These are phyloP conservation scores for Bradysia coprophila DNA, from an alignment of 1,140 invertebrate species.

Conservation along the genomic window DNA sequence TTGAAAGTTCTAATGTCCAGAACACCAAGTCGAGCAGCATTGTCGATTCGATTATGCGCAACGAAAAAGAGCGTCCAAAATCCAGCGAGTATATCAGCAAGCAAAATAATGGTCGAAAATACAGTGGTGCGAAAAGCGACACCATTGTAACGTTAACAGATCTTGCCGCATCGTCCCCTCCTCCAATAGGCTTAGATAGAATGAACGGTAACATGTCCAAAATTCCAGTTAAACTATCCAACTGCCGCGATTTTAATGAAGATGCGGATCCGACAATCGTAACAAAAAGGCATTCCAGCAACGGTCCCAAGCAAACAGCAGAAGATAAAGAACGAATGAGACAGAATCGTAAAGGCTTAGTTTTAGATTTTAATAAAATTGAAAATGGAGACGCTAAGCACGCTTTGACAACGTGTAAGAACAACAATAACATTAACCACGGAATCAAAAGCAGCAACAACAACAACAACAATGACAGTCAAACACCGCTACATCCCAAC, in stretches of 20 bases:
- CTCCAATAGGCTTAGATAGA: slow-evolving; percentile 6
- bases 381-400: not conserved
- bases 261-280: not conserved
- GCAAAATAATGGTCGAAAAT: not conserved
- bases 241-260: not conserved
- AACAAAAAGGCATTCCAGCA: slow-evolving; percentile 2
- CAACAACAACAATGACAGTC: slow-evolving; percentile 25
- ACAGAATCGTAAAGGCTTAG: slow-evolving; percentile 31
- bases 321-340: slow-evolving; percentile 2
- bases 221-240: not conserved
- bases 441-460: slow-evolving; percentile 14
- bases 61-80: slow-evolving; percentile 4
- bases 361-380: slow-evolving; percentile 34
- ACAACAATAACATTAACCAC: not conserved
- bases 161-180: not conserved
- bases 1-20: slow-evolving; percentile 28
- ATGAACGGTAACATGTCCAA: not conserved
- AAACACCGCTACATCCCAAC: slow-evolving; percentile 23
- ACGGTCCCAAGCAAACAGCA: not conserved
- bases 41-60: slow-evolving; percentile 11
- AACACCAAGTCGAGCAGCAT: slow-evolving; percentile 20
- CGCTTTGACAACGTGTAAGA: not conserved
- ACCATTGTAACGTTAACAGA: slow-evolving; percentile 2
- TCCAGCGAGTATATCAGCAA: slow-evolving; percentile 5
- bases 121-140: not conserved